phyloP scores from a whole-genome alignment of 1,140 invertebrate genomes.

The Saccostrea glomerata region DNA sequence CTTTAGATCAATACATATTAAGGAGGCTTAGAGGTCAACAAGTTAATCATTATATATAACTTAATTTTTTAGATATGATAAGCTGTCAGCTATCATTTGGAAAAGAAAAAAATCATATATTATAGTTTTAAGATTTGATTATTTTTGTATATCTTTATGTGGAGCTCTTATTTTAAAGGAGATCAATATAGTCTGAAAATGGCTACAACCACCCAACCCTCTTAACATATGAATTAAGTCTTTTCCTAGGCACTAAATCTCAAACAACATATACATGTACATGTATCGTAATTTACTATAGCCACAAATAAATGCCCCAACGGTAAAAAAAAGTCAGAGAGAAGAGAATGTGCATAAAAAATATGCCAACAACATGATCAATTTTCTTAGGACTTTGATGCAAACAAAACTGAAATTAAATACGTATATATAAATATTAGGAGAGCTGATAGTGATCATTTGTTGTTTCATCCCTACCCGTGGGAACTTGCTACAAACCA shows the following conservation, averaged over 20 bases:
- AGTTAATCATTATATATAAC: too few relatives aligned
- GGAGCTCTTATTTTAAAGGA: too few relatives aligned
- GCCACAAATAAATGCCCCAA: background rate
- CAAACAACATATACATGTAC: background rate
- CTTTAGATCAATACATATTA: background rate
- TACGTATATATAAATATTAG: background rate
- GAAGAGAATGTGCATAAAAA: background rate
- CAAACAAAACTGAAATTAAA: background rate
- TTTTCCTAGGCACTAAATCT: background rate
- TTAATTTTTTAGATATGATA: too few relatives aligned
- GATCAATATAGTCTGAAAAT: too few relatives aligned
- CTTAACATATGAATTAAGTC: background rate
- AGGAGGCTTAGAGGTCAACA: too few relatives aligned
- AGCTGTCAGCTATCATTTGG: too few relatives aligned
- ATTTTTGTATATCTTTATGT: too few relatives aligned
- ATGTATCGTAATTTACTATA: background rate
- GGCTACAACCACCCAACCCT: too few relatives aligned
- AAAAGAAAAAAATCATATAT: too few relatives aligned
- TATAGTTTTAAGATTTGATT: too few relatives aligned
- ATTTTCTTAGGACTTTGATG: background rate
- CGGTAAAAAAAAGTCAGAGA: background rate
- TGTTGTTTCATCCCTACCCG: background rate
- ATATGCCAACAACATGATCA: background rate
- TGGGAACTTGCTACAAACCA: background rate
- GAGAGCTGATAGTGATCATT: background rate